Evolutionary conservation across 2,113 vertebrate species (phyloP).

Genomic region (Oreotrochilus melanogaster): DNA sequence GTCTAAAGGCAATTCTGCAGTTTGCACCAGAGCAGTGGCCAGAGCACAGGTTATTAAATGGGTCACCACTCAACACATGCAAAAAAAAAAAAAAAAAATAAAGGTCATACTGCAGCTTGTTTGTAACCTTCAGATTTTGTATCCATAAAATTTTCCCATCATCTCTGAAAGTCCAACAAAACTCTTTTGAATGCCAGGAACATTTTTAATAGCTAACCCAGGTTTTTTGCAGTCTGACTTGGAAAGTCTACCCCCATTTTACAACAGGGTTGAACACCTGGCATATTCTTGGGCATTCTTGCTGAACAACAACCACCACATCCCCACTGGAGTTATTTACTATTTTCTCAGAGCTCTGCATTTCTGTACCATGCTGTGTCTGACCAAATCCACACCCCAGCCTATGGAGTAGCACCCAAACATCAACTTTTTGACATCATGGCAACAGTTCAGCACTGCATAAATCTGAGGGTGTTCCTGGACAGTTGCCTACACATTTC

Average conservation of each 20-base stretch:
- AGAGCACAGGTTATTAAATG: background rate
- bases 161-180: background rate
- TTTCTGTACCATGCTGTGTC: background rate
- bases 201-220: background rate
- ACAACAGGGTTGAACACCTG: accelerated
- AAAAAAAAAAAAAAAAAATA: background rate
- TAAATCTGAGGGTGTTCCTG: background rate
- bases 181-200: background rate
- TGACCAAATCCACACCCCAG: background rate
- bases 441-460: background rate
- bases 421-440: background rate
- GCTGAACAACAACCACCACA: background rate
- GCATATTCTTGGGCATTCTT: background rate
- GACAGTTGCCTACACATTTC: background rate
- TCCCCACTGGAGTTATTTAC: background rate
- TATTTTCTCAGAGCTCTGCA: background rate
- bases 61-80: accelerated
- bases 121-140: background rate
- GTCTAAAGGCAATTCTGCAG: background rate
- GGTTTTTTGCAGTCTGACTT: background rate
- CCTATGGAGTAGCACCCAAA: background rate
- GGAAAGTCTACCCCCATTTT: background rate
- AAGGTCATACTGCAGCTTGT: background rate
- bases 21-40: background rate
- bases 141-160: background rate